phyloP scores from a whole-genome alignment of 2,113 vertebrate genomes.

The Scortum barcoo region DNA sequence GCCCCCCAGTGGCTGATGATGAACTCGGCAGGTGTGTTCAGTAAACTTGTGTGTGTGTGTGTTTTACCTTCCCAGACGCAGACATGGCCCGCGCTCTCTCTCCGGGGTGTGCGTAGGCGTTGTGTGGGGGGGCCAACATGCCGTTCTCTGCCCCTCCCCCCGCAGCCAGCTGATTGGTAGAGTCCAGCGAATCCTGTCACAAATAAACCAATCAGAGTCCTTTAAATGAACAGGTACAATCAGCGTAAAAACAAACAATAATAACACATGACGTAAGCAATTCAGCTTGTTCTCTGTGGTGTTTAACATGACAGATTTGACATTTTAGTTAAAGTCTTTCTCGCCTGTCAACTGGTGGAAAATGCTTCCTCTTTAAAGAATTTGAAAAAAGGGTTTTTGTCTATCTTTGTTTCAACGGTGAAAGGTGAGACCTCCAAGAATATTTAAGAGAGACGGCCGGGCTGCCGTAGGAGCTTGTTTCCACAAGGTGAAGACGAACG shows the following conservation, averaged over 20 bases:
- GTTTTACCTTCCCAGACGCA: constrained; percentile 76
- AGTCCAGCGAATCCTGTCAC: constrained; percentile 64
- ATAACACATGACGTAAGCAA: neutral
- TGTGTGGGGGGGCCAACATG: constrained; percentile 62
- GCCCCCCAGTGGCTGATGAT: constrained; percentile 5
- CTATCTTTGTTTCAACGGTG: neutral
- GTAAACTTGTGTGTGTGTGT: neutral
- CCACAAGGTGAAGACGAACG: neutral
- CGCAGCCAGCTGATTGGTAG: constrained; percentile 59
- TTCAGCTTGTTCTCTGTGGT: neutral
- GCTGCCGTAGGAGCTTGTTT: neutral
- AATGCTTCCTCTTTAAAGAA: no score
- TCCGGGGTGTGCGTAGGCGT: constrained; percentile 50
- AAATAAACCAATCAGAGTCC: neutral
- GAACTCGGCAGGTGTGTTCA: neutral
- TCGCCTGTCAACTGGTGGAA: no score
- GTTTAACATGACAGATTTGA: no score
- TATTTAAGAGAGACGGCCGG: neutral
- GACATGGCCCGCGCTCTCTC: constrained; percentile 79
- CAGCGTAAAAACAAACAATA: neutral
- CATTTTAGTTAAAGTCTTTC: no score
- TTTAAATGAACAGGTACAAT: neutral
- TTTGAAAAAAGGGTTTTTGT: neutral
- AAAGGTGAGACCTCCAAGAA: neutral
- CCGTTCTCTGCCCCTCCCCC: constrained; percentile 70